phyloP scores from a whole-genome alignment of 2,113 vertebrate genomes.

The Glaucomys volans region DNA sequence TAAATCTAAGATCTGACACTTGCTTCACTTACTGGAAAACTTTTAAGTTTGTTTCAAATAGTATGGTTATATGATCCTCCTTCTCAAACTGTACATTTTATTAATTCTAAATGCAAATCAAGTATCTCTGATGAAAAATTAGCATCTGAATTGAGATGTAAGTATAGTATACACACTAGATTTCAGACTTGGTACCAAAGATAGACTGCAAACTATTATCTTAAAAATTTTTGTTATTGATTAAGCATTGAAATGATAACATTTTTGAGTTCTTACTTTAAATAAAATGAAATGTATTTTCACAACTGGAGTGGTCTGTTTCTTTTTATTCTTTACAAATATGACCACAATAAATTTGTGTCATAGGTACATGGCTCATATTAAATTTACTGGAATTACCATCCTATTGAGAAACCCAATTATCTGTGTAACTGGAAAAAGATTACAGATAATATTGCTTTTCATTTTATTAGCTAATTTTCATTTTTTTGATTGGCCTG shows the following conservation, averaged over 20 bases:
- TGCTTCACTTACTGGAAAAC: conserved; percentile 3
- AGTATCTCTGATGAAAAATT: conserved; percentile 24
- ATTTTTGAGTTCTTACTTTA: not conserved
- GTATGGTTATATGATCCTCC: not conserved
- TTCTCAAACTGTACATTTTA: conserved; percentile 20
- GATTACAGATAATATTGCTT: conserved; percentile 6
- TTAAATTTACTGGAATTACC: not conserved
- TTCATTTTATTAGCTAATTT: conserved; percentile 40
- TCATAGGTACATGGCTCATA: not conserved
- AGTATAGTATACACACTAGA: not conserved
- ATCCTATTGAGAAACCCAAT: not conserved
- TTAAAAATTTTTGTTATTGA: not conserved
- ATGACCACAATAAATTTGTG: not conserved
- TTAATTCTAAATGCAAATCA: conserved; percentile 24
- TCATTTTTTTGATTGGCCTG: conserved; percentile 2
- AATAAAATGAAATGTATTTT: conserved; percentile 43
- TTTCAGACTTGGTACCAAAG: conserved; percentile 22
- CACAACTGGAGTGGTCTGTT: not conserved
- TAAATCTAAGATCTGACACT: not conserved
- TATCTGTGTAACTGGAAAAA: not conserved
- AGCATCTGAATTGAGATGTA: not conserved
- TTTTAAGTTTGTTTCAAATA: conserved; percentile 21
- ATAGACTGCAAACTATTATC: not conserved
- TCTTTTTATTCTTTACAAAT: not conserved
- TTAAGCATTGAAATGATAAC: conserved; percentile 21